Evolutionary conservation across 2,888 invertebrate genomes (phyloP).

Genomic region (Carterocephalus palaemon): DNA sequence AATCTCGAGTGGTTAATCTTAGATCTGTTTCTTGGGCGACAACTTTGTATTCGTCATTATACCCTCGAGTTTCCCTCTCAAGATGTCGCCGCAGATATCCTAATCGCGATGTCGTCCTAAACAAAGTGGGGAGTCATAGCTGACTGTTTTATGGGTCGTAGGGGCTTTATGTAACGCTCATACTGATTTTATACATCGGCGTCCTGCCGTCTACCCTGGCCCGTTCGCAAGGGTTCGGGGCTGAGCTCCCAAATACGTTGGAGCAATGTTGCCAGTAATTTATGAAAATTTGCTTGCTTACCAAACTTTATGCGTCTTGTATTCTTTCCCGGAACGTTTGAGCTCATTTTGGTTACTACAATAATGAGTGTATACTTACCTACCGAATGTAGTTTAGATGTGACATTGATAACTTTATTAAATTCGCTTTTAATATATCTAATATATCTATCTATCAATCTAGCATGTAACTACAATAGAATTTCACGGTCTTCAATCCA

Average conservation of each 20-base stretch:
- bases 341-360: too few relatives aligned
- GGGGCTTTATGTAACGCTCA: constrained; percentile 69
- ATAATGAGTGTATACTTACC: too few relatives aligned
- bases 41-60: neutral
- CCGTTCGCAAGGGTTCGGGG: constrained; percentile 32
- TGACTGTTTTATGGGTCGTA: constrained; percentile 62
- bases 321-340: neutral
- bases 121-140: constrained; percentile 51
- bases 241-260: constrained; percentile 21
- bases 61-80: constrained; percentile 2
- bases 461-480: too few relatives aligned
- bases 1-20: too few relatives aligned
- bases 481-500: too few relatives aligned
- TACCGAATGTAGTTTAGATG: too few relatives aligned
- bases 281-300: constrained; percentile 22
- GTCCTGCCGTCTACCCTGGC: constrained; percentile 50
- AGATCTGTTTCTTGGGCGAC: too few relatives aligned
- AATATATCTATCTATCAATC: too few relatives aligned
- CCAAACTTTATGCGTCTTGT: constrained; percentile 17
- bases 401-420: too few relatives aligned
- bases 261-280: constrained; percentile 23
- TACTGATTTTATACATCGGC: constrained; percentile 70
- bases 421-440: too few relatives aligned
- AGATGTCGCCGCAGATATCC: constrained; percentile 27
- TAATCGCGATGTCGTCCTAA: constrained; percentile 40